Conservation (phyloP, 2,113 vertebrate genomes). For the Damaliscus lunatus region DNA sequence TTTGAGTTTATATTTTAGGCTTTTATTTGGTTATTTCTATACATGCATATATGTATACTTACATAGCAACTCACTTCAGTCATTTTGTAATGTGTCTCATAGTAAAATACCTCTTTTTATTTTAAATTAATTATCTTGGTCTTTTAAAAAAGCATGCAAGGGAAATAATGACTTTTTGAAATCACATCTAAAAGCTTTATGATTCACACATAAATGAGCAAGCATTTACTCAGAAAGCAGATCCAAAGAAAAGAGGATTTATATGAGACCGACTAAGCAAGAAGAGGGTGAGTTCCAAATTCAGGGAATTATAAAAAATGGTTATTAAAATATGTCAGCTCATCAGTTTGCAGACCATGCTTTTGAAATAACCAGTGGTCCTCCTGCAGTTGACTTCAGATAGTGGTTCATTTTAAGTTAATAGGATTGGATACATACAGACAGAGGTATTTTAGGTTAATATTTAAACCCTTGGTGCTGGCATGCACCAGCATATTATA, state of each 20-base stretch:
- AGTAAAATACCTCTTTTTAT: slow-evolving; percentile 5
- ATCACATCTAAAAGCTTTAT: background rate
- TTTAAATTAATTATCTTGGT: slow-evolving; percentile 20
- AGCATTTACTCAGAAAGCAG: slow-evolving; percentile 43
- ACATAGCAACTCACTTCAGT: background rate
- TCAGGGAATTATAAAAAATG: slow-evolving; percentile 26
- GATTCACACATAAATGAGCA: background rate
- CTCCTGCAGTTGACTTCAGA: slow-evolving; percentile 64
- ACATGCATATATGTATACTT: background rate
- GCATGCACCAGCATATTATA: slow-evolving; percentile 1
- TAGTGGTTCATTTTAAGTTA: slow-evolving; percentile 55
- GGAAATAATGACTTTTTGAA: slow-evolving; percentile 1
- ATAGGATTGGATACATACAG: slow-evolving; percentile 48
- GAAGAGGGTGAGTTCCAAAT: slow-evolving; percentile 47
- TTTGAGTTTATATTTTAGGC: slow-evolving; percentile 1
- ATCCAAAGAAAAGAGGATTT: slow-evolving; percentile 43
- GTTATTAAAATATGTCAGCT: slow-evolving; percentile 57
- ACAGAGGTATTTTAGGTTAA: slow-evolving; percentile 49
- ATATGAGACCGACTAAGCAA: slow-evolving; percentile 16
- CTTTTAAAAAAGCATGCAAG: background rate
- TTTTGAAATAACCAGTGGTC: slow-evolving; percentile 65
- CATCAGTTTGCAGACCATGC: slow-evolving; percentile 23
- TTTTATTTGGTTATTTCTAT: background rate
- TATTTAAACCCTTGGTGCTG: slow-evolving; percentile 55
- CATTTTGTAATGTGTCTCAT: slow-evolving; percentile 16